Percentiles rank a stretch among this genome's conserved stretches.
Evolutionary conservation across 2,797 vertebrate species (phyloP).

Genomic region (Melanotaenia trifasciata): DNA sequence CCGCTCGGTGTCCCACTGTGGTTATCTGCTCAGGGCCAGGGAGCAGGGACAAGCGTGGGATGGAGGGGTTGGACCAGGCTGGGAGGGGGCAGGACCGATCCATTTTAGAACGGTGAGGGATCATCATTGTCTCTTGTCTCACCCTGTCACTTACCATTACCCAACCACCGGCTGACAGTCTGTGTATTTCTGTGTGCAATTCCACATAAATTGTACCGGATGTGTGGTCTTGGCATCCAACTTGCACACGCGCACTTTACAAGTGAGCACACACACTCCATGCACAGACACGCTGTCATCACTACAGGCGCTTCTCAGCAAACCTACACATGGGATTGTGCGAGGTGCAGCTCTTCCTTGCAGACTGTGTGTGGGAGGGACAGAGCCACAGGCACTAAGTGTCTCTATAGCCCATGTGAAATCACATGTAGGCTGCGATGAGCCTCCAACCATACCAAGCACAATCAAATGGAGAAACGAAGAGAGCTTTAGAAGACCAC

Average conservation of each 20-base stretch:
- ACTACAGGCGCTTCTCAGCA: conserved; percentile 75
- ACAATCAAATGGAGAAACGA: conserved; percentile 66
- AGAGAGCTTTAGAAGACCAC: conserved; percentile 76
- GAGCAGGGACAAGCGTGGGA: conserved; percentile 63
- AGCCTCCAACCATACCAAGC: conserved; percentile 78
- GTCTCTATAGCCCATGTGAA: conserved; percentile 82
- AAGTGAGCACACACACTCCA: conserved; percentile 38
- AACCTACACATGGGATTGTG: conserved; percentile 77
- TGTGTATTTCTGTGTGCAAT: conserved; percentile 51
- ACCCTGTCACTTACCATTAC: conserved; percentile 78
- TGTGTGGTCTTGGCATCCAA: conserved; percentile 78
- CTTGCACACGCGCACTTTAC: conserved; percentile 58
- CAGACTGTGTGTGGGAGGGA: conserved; percentile 79
- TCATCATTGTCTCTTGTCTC: conserved; percentile 79
- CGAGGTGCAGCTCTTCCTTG: conserved; percentile 62
- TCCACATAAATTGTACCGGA: conserved; percentile 44
- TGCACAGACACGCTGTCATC: conserved; percentile 64
- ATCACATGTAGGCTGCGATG: conserved; percentile 82
- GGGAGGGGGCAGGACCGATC: conserved; percentile 67
- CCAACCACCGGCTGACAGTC: conserved; percentile 53
- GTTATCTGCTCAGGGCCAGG: conserved; percentile 83
- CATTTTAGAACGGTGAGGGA: conserved; percentile 75
- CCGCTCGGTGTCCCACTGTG: conserved; percentile 41
- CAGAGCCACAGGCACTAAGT: conserved; percentile 77
- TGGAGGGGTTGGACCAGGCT: conserved; percentile 53